Conservation (phyloP, 2,888 invertebrate genomes). For the Trichopoda pennipes region DNA sequence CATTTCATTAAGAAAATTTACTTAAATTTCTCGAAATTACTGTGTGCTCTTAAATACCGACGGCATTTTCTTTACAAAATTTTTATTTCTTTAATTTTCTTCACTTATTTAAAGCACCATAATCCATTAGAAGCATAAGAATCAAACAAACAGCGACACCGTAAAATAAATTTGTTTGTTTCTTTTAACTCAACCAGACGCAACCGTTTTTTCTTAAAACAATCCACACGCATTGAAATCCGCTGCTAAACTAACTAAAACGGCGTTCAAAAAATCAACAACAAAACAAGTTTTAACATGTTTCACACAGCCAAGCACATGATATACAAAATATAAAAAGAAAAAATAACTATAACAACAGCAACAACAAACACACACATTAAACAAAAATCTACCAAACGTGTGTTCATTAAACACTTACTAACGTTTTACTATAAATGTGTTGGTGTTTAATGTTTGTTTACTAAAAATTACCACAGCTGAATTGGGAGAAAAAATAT, state of each 20-base stretch:
- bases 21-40: not conserved
- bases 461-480: constrained; percentile 47
- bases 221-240: constrained; percentile 65
- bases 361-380: not conserved
- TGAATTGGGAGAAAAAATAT: constrained; percentile 47
- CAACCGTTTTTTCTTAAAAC: constrained; percentile 15
- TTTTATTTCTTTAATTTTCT: constrained; percentile 13
- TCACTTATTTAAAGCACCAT: constrained; percentile 52
- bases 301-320: not conserved
- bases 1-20: not conserved
- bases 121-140: constrained; percentile 52
- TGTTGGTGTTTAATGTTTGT: constrained; percentile 44
- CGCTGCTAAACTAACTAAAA: constrained; percentile 64
- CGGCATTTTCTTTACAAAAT: constrained; percentile 49
- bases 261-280: constrained; percentile 40
- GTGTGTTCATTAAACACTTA: constrained; percentile 34
- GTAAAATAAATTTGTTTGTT: constrained; percentile 40
- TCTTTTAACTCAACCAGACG: not conserved
- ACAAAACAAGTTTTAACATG: constrained; percentile 61
- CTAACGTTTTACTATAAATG: constrained; percentile 15
- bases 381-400: constrained; percentile 14
- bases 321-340: not conserved
- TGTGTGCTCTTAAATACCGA: constrained; percentile 24
- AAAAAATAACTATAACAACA: too few species aligned
- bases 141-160: constrained; percentile 33